Percentiles rank a stretch among this genome's conserved stretches.
Evolutionary conservation across 92 coral and sea anemone species (phyloP).

Genomic region (Heteractis magnifica): DNA sequence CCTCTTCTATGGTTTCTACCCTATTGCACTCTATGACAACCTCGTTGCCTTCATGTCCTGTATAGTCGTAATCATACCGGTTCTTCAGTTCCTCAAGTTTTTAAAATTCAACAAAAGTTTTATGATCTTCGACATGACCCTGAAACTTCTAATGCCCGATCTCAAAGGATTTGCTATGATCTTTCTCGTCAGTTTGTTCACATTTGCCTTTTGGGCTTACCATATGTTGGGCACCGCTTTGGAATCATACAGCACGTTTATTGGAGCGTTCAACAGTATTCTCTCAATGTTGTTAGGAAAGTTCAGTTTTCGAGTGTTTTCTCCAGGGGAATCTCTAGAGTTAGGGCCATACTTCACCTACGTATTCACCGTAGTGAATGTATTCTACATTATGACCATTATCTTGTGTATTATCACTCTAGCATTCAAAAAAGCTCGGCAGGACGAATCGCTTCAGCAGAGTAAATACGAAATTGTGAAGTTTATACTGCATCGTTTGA

Average conservation of each 20-base stretch:
- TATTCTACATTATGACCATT: conserved; percentile 56
- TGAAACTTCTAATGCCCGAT: conserved; percentile 40
- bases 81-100: conserved; percentile 56
- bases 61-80: conserved; percentile 48
- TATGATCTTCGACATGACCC: conserved; percentile 66
- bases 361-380: conserved; percentile 47
- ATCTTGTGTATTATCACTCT: conserved; percentile 55
- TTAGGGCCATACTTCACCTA: conserved; percentile 60
- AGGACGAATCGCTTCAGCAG: conserved; percentile 51
- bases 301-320: conserved; percentile 44
- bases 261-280: conserved; percentile 42
- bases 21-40: conserved; percentile 56
- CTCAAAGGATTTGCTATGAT: conserved; percentile 46
- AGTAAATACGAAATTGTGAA: conserved; percentile 58
- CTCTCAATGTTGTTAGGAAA: conserved; percentile 55
- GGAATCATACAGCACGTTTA: conserved; percentile 51
- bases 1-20: conserved; percentile 54
- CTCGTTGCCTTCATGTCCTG: conserved; percentile 63
- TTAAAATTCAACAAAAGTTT: conserved; percentile 67
- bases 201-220: conserved; percentile 53
- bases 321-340: conserved; percentile 46
- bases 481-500: conserved; percentile 33
- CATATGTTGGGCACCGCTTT: conserved; percentile 35
- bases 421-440: conserved; percentile 48
- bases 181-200: conserved; percentile 45